Conservation (phyloP, 2,113 vertebrate genomes). For the Cyrtonyx montezumae region DNA sequence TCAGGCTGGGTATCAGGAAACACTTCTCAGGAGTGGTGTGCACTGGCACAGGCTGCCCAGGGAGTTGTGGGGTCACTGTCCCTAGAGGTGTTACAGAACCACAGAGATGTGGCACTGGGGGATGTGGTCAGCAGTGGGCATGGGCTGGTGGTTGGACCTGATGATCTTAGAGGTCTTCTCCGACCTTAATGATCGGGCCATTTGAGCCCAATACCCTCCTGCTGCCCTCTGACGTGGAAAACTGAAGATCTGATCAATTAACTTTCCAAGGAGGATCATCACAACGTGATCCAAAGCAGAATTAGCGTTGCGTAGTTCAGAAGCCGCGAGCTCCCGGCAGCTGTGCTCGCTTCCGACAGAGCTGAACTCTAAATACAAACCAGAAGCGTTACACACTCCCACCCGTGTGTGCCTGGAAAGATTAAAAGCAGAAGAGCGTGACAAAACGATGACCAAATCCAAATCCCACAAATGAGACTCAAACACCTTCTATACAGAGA, state of each 20-base stretch:
- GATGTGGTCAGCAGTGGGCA: no score
- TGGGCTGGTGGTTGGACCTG: no score
- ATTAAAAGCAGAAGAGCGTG: not conserved
- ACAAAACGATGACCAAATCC: not conserved
- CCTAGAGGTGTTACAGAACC: no score
- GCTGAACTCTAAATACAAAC: not conserved
- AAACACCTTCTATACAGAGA: not conserved
- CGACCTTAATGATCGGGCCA: not conserved
- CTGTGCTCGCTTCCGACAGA: accelerated
- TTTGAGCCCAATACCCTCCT: not conserved
- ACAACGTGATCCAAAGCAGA: not conserved
- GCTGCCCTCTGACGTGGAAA: not conserved
- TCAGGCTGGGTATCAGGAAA: no score
- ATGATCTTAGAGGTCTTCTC: no score
- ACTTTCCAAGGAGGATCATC: not conserved
- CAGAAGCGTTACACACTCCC: not conserved
- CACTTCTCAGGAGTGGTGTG: no score
- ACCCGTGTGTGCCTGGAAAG: not conserved
- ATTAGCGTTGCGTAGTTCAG: not conserved
- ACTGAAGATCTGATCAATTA: not conserved
- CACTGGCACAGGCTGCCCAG: no score
- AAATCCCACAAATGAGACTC: not conserved
- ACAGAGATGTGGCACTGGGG: no score
- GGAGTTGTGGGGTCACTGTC: no score
- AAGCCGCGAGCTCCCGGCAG: not conserved